Base-by-base conservation (phyloP, 53 echinoderm and acorn worm genomes). In the Apostichopus leukothele region DNA sequence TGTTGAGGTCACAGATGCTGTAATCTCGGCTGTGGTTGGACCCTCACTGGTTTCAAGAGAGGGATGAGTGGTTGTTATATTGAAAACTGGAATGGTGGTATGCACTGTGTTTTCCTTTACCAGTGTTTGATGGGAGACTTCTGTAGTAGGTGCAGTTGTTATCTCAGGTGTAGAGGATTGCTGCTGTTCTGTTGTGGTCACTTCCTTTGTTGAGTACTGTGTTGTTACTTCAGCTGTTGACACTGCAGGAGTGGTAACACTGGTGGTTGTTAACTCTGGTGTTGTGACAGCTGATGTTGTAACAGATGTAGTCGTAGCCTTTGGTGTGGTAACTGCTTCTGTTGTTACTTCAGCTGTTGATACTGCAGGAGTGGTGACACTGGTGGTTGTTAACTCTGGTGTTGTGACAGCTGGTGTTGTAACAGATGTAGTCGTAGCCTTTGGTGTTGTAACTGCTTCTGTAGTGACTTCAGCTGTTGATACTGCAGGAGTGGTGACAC, bases 261-360 rank as follows among this genome's bases (percentile, higher is more conserved):
- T 18, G 80, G 60, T n/a, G 0, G 39, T 39, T 39, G 39, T 39
- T 39, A 39, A 0, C 39, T 39, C 60, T 3, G 89, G 12, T 63
- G 89, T 78, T n/a, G 79, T 39, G 39, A 39, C 39, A 10, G 51
- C 67, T 7, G 66, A 6, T 8, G 89, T 89, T 2, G 79, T 78
- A 22, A 1, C 18, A 13, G 78, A 78, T 25, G 89, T 79, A 51
- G 89, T 79, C 3, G 39, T 21, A 21, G 10, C 79, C 16, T 27
- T n/a, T 18, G 80, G 76, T 4, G 89, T 89, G 18, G 79, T 50
- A 19, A 75, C 88, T 74, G 51, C 84, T 59, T 77, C 20, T 52
- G 89, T 89, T 23, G 89, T 20, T 3, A 12, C 57, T n/a, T 25
- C 85, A 55, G n/a, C 10, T 66, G 89, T 89, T 19, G 89, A 78